Evolutionary conservation across 1,140 invertebrate genomes (phyloP).

Genomic region (Chionoecetes opilio): DNA sequence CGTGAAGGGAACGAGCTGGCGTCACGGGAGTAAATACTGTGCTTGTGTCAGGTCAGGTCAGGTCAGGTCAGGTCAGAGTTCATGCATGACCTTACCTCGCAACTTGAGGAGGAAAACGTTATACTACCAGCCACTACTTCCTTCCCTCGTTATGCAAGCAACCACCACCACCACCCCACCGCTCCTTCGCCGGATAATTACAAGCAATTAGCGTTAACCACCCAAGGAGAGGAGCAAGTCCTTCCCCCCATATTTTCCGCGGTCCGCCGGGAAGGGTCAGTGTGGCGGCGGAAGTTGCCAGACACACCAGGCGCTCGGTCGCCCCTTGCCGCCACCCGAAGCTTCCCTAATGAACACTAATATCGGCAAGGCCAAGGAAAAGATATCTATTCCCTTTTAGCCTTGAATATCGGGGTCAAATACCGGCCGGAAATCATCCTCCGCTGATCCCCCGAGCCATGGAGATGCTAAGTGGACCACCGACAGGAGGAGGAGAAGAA

Average conservation of each 20-base stretch:
- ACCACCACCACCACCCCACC: not conserved
- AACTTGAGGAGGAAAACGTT: slow-evolving; percentile 20
- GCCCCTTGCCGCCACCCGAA: not conserved
- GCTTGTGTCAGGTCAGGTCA: not conserved
- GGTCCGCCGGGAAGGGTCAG: not conserved
- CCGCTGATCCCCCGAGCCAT: too few relatives aligned
- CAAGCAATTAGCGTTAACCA: slow-evolving; percentile 29
- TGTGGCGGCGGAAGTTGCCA: not conserved
- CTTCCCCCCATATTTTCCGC: slow-evolving; percentile 1
- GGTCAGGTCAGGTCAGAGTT: not conserved
- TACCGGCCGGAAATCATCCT: too few relatives aligned
- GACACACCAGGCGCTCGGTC: too few relatives aligned
- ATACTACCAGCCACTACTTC: not conserved
- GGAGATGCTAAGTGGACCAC: too few relatives aligned
- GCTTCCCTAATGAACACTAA: not conserved
- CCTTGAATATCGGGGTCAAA: too few relatives aligned
- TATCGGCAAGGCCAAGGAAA: not conserved
- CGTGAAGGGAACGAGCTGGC: not conserved
- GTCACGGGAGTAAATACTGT: not conserved
- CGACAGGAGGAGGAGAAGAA: too few relatives aligned
- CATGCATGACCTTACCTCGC: not conserved
- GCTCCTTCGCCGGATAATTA: slow-evolving; percentile 4
- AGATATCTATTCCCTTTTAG: too few relatives aligned
- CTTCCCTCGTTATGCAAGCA: not conserved
- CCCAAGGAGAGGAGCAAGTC: not conserved